Evolutionary conservation across 2,797 vertebrate species (phyloP), one percentile per base, ranked within the genome.

Genomic region (Siniperca scherzeri): DNA sequence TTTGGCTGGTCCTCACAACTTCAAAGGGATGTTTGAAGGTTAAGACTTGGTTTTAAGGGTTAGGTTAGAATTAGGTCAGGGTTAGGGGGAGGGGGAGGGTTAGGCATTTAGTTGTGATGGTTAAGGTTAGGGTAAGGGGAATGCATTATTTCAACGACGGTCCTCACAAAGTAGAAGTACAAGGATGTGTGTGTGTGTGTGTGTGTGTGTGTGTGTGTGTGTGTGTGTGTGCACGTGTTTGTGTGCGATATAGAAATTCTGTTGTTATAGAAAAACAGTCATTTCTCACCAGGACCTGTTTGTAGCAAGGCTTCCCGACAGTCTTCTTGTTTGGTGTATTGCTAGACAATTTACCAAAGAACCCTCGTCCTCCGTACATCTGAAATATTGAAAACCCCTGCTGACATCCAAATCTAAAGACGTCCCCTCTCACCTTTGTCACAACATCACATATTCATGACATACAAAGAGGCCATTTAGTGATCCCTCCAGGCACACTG

Each of bases 341-440:
- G 76, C 70, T 52, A 64, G 33, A 74, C 8, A 3, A 70, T n/a
- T 80, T 10, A 53, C 83, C 74, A 89, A 84, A 78, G 68, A 75
- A 52, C 25, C 57, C 44, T 74, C 38, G 25, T 77, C 50, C 65
- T 12, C 36, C 44, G 30, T 53, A 42, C 44, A n/a, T 60, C 72
- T 94, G 78, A 90, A 92, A 85, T 90, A 94, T 92, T 90, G 61
- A 94, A 80, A 78, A 90, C 57, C 88, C 85, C 80, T 57, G 80
- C 80, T 80, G 78, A 70, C 66, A 27, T 76, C 67, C 55, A 88
- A 83, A 81, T 90, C 75, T 76, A 16, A 81, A 88, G 76, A 80
- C 55, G 2, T 73, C 82, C 76, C 67, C 77, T 52, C 68, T 87
- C 88, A 87, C 80, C 77, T 84, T 57, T 13, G 70, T 81, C 74